Evolutionary conservation across 2,797 vertebrate genomes (phyloP), one percentile per base, ranked within the genome.

Genomic region (Podarcis siculus): DNA sequence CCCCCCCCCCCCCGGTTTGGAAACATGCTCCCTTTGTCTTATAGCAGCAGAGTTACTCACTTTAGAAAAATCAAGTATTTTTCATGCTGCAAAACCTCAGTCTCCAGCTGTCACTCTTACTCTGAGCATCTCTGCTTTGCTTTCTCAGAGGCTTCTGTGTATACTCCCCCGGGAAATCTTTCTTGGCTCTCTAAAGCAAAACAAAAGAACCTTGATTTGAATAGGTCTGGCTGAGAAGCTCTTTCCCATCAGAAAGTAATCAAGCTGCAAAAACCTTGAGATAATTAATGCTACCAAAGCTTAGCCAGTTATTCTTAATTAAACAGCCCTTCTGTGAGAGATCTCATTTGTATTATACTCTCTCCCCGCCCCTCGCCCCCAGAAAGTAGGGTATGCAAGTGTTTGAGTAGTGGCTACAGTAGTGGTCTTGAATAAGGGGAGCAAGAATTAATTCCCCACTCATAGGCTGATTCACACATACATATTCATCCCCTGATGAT

Each of bases 61-160:
- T 90, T 87, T 79, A 58, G 77, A 87, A 90, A 79, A 23, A 89
- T 72, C 76, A 85, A 78, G 17, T 73, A 45, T 80, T 89, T 92
- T 88, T 86, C 72, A 89, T 73, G 21, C 37, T 79, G 37, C 25
- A 91, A 79, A 82, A 86, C 82, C 67, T 55, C 39, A 58, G 30
- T 90, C 80, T 88, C 61, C 88, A 77, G 77, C 90, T 89, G 35
- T 89, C 87, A 81, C 0, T 89, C 66, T 86, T 91, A 86, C 78
- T 87, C 55, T 79, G 55, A 72, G 75, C 87, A 78, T 86, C 67
- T 35, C 82, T 61, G 67, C 73, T 88, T 69, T 87, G 13, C 39
- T 87, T 87, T 86, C 32, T 93, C 87, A 72, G 5, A 92, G 89
- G 67, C 19, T 25, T 83, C 73, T 87, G 80, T 83, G 3, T 77